Base-by-base conservation (phyloP, 2,888 invertebrate genomes). In the Sinotaia quadrata region DNA sequence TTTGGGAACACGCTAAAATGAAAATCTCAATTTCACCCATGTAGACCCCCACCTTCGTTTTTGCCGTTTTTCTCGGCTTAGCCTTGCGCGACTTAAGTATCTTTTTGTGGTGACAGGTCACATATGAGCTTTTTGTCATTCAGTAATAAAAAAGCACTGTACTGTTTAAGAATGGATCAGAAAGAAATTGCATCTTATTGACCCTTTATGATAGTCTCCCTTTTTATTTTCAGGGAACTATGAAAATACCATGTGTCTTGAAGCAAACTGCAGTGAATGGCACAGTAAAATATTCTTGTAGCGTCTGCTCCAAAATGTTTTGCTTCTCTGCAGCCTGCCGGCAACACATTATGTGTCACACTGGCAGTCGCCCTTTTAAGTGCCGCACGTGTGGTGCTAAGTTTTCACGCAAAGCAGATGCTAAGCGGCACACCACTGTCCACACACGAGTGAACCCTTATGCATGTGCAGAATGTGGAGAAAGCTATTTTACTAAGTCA, bases 331-430 rank as follows among this genome's bases (percentile, higher is more conserved):
- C 63, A 29, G 54, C 54, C n/a, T 63, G 63, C 21, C 51, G 63
- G 2, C 63, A 63, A 33, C 63, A 63, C 63, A 41, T 63, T 41
- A 34, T 63, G 37, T 41, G 41, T 2, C 63, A 63, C 54, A 54
- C 54, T 7, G 63, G 63, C n/a, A n/a, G 41, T 41, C 63, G 63
- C 8, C 63, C 63, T 7, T 63, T 37, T 41, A 27, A 10, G n/a
- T 63, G 63, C 63, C 29, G 15, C 5, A 31, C 52, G 24, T 63
- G 63, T 51, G 54, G 63, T 4, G 63, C 54, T 41, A 63, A 36
- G 29, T 63, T 63, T 31, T 52, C 63, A 21, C 63, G 63, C 52
- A 63, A 63, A 27, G 54, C 54, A n/a, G 54, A 54, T 51, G 52
- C 63, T 31, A 37, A 27, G 29, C 63, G 63, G 41, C 63, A 63